Base-by-base conservation (phyloP, 2,113 vertebrate species). In the Telmatochromis brachygnathus region DNA sequence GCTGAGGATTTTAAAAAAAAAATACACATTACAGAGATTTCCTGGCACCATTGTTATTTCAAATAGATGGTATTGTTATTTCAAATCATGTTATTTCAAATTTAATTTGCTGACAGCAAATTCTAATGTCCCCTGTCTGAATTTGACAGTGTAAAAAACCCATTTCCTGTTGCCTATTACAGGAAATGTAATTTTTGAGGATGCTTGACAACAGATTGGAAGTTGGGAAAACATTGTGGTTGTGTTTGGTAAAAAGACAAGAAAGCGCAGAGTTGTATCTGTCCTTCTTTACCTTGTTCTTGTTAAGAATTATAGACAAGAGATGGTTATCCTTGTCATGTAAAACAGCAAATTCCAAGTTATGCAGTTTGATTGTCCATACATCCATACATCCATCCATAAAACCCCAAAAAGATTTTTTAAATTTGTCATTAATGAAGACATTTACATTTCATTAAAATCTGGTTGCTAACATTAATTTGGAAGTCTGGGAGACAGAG, bases 211-310 rank as follows among this genome's bases (percentile, higher is more conserved):
- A 75, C 42, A 75, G 70, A 30, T 39, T 28, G 9, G 14, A 65
- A 65, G 33, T 37, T 65, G 60, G 60, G 60, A 37, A 65, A 65
- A 65, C 60, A n/a, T 65, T 65, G 60, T 65, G 33, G 60, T 5
- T 65, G 33, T 70, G n/a, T 70, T 73, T 26, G 60, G 6, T 65
- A 65, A 65, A 65, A 37, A 65, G 33, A 65, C 33, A 65, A 1
- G 33, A 37, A 37, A 65, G 60, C 4, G 2, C 33, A 13, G 33
- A 13, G 60, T 65, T 65, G 19, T 65, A 37, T 21, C 33, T 21
- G 60, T 65, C 33, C 33, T 65, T 2, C 19, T 65, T 65, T 37
- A 37, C 17, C 33, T 37, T 65, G 33, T 65, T 26, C 14, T 75
- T 75, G 70, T 75, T 1, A 75, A 45, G 14, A 47, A 75, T 47